Evolutionary conservation across 2,797 vertebrate genomes (phyloP).

Genomic region (Falco biarmicus): DNA sequence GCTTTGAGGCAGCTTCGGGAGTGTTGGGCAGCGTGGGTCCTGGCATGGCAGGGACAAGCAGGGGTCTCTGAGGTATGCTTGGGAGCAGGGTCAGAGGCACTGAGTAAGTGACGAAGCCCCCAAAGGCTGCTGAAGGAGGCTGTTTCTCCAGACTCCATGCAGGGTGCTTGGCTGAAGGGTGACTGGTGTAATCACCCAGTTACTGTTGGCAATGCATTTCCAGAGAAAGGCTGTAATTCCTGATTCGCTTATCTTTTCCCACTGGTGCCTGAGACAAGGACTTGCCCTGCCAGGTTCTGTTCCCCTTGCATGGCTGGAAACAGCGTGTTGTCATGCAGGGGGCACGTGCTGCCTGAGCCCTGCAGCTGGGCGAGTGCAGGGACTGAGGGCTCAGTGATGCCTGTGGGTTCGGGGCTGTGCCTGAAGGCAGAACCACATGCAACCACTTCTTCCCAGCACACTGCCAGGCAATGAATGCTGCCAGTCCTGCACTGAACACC

Average conservation of each 20-base stretch:
- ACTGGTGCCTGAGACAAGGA: background rate
- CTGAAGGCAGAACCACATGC: background rate
- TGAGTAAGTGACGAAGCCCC: background rate
- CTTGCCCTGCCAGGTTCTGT: background rate
- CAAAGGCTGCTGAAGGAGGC: background rate
- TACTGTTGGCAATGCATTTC: background rate
- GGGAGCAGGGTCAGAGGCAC: fast-evolving
- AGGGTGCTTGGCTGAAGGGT: background rate
- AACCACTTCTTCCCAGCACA: background rate
- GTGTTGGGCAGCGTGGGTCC: fast-evolving
- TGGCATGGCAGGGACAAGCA: fast-evolving
- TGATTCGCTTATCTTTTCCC: background rate
- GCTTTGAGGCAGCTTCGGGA: background rate
- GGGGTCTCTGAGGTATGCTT: background rate
- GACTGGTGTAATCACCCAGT: background rate
- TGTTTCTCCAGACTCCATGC: background rate
- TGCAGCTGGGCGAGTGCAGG: background rate
- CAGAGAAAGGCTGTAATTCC: background rate
- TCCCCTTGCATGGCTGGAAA: background rate
- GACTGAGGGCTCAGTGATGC: background rate
- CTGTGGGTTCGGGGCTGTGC: background rate
- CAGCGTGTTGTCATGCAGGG: background rate
- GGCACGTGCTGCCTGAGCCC: background rate
- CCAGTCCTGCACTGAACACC: background rate
- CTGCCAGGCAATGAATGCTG: background rate